Evolutionary conservation across 2,113 vertebrate genomes (phyloP), one percentile per base, ranked within the genome.

Genomic region (Corydoras sp.): DNA sequence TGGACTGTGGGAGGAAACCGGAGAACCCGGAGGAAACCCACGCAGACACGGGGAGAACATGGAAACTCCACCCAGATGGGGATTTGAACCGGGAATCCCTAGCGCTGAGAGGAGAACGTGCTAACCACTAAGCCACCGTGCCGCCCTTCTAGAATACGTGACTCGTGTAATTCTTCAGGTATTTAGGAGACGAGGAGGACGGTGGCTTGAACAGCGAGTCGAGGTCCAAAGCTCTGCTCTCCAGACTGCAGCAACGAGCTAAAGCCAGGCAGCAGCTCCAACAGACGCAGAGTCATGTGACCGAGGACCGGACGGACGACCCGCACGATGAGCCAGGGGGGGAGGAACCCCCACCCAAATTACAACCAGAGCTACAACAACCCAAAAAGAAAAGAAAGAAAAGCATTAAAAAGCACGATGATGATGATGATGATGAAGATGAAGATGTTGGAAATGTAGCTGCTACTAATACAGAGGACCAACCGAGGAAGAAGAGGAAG

Each of bases 221-320:
- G 0, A 85, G 85, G 1, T 88, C 93, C 3, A 89, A 88, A 77
- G 78, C 58, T 0, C 83, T 98, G 58, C 84, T 98, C 65, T 86
- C 88, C 61, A 89, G 88, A 77, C 90, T 98, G 55, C 89, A 89
- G 68, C 76, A 88, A 76, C 92, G 90, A 74, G 93, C 91, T 0
- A 90, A 85, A 65, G 87, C 84, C 30, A 91, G 91, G 83, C 87
- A 71, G 54, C 78, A 79, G 61, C 81, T 66, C 75, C 30, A 62
- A 7, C 32, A 69, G 32, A 61, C 64, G 11, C 62, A 54, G 14
- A 65, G 9, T 0, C 72, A 74, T 31, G 32, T 71, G 9, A 58
- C 59, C 14, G 48, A 30, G 9, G 51, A 63, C n/a, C 60, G 14
- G 10, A 35, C 67, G 18, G 24, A 6, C 13, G 48, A 31, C 1